Evolutionary conservation across 2,888 invertebrate species (phyloP).

Genomic region (Saturnia pavonia): DNA sequence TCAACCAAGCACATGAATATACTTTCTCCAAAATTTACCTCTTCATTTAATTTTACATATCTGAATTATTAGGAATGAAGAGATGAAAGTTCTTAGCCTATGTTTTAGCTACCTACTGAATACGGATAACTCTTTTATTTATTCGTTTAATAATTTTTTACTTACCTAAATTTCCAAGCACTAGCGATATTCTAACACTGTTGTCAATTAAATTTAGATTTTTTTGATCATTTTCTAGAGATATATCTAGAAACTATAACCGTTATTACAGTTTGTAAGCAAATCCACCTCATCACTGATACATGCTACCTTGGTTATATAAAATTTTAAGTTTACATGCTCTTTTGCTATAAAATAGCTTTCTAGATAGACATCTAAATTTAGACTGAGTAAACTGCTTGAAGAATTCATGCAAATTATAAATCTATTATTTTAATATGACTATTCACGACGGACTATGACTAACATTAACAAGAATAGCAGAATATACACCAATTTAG

Average conservation of each 20-base stretch:
- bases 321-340: conserved; percentile 5
- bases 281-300: background rate
- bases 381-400: conserved; percentile 24
- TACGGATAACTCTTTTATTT: conserved; percentile 12
- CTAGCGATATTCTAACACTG: conserved; percentile 12
- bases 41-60: conserved; percentile 7
- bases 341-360: background rate
- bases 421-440: conserved; percentile 32
- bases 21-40: conserved; percentile 17
- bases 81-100: conserved; percentile 14
- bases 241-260: conserved; percentile 13
- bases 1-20: conserved; percentile 20
- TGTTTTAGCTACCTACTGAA: conserved; percentile 15
- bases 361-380: conserved; percentile 11
- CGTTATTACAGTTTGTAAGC: conserved; percentile 13
- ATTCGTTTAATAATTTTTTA: conserved; percentile 14
- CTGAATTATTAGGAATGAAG: conserved; percentile 16
- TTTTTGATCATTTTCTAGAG: conserved; percentile 16
- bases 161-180: conserved; percentile 18
- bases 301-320: background rate
- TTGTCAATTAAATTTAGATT: conserved; percentile 17
- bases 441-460: background rate
- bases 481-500: background rate
- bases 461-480: background rate
- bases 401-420: conserved; percentile 40